phyloP scores from a whole-genome alignment of 2,113 vertebrate species.

The Halichoerus grypus region DNA sequence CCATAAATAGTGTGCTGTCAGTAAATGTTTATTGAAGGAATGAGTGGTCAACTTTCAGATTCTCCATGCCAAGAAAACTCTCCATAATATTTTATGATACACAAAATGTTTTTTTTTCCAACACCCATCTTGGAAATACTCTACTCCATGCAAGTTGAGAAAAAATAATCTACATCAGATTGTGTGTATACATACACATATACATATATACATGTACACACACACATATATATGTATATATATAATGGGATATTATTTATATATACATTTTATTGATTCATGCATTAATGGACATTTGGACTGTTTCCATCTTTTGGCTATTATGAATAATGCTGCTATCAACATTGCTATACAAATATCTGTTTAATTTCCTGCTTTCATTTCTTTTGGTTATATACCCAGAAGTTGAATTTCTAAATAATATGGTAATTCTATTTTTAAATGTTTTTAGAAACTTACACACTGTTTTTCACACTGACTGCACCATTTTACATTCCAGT shows the following conservation, averaged over 20 bases:
- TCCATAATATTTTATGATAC: not conserved
- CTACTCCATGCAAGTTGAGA: not conserved
- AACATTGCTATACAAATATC: not conserved
- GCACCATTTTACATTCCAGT: not conserved
- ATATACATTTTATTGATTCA: not conserved
- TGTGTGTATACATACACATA: not conserved
- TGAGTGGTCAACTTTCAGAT: conserved; percentile 9
- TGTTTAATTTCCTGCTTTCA: conserved; percentile 1
- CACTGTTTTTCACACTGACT: not conserved
- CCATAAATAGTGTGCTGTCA: not conserved
- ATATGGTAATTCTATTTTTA: not conserved
- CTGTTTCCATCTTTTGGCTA: not conserved
- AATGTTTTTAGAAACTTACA: not conserved
- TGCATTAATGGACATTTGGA: not conserved
- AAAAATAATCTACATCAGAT: not conserved
- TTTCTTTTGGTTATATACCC: not conserved
- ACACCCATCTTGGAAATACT: not conserved
- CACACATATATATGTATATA: not conserved
- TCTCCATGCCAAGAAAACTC: not conserved
- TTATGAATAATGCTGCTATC: not conserved
- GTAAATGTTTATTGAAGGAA: conserved; percentile 7
- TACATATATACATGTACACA: not conserved
- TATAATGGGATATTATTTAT: not conserved
- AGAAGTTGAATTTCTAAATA: not conserved
- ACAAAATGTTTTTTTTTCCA: conserved; percentile 35